Evolutionary conservation across 2,797 vertebrate species (phyloP), one percentile per base, ranked within the genome.

Genomic region (Gymnodraco acuticeps): DNA sequence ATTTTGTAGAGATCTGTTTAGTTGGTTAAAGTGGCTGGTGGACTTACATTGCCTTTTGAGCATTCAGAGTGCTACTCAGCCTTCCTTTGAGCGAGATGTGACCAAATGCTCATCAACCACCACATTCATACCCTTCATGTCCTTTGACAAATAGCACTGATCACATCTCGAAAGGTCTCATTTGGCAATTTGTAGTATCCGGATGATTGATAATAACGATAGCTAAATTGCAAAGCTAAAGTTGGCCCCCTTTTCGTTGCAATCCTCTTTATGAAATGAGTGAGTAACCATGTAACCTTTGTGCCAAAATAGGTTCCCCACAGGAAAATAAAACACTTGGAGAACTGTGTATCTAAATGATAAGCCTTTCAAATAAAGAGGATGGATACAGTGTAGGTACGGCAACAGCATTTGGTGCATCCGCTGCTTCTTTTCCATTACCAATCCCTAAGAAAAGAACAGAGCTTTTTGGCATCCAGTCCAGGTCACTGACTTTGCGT

Each of bases 401-500:
- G n/a, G 63, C n/a, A 64, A 54, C 38, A 71, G 27, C 70, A 8
- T 77, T 75, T 56, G 62, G 58, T 50, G 31, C 66, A 75, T 74
- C 20, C 52, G 73, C 54, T 80, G 47, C 70, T 75, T 73, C 64
- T 71, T 5, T 72, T 81, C 82, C 86, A 83, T 87, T 83, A 86
- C 70, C 60, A 78, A 58, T 67, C 79, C 51, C 69, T 67, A 80
- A 84, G 79, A 87, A 81, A 83, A 85, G 80, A 81, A 19, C 46
- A 54, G 65, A 90, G 77, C 76, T 87, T 82, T 61, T 19, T 68
- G 63, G 17, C 63, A 72, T 86, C 89, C 14, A 48, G 73, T 87
- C 65, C 83, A 70, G 91, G 88, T 85, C 90, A 89, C 45, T 89
- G 83, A 70, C 80, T 87, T 86, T 82, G 89, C 78, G 59, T 91